Base-by-base conservation (phyloP, 2,888 invertebrate genomes). In the Drosophila paucipuncta region DNA sequence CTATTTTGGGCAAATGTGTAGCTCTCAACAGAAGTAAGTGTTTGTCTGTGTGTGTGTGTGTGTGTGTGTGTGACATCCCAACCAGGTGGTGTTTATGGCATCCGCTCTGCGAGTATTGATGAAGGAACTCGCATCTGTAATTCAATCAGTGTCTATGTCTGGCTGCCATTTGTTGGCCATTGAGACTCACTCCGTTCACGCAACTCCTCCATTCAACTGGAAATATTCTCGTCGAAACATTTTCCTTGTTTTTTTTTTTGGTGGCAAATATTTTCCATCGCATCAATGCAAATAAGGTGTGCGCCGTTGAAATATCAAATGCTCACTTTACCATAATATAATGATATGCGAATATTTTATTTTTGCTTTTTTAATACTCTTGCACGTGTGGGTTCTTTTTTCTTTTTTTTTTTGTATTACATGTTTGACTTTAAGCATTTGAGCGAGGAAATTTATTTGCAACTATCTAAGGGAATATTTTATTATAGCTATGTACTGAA, bases 81-180 rank as follows among this genome's bases (percentile, higher is more conserved):
- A 74, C 83, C 90, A 91, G 91, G 87, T 91, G 89, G 82, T 83
- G 88, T 91, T 91, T 91, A 91, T 91, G 87, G 90, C 91, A 91
- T 91, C 91, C 91, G 91, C 81, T 86, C 66, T 90, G 87, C 77
- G 76, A 90, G 91, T 89, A 91, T 91, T 88, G 91, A 91, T 90
- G 91, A 90, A 89, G 91, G 84, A 91, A 86, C 84, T 87, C 83
- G 85, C 89, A 91, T 91, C 90, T 87, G 86, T 87, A 91, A 89
- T 91, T 91, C 90, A 90, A 91, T 91, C 91, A 87, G 91, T 89
- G 89, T 89, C 90, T 85, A 79, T 85, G 85, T 87, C 87, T 91
- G 90, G 78, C 81, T 82, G 76, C 77, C 82, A 83, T 78, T 82
- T 82, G 69, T 68, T 61, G 68, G 79, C 76, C 65, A 67, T 64